phyloP scores from a whole-genome alignment of 1,140 invertebrate species.

The Caerostris darwini region DNA sequence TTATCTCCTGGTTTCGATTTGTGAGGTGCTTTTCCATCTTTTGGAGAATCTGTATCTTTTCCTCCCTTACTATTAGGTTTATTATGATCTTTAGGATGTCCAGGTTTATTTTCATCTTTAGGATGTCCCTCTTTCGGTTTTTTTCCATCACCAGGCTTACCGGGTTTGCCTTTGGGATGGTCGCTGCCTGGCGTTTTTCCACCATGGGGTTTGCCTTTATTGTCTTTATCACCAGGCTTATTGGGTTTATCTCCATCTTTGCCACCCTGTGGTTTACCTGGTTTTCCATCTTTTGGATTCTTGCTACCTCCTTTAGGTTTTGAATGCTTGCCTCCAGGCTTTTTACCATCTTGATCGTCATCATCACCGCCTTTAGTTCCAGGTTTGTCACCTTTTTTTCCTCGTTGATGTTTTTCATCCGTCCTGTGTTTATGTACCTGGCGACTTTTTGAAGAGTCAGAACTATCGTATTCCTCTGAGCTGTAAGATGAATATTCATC shows the following conservation, averaged over 20 bases:
- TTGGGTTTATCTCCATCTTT: no score
- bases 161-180: neutral
- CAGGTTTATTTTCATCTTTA: neutral
- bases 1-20: neutral
- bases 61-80: neutral
- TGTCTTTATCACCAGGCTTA: neutral
- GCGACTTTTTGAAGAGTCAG: no score
- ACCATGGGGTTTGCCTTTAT: neutral
- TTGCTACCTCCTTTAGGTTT: neutral
- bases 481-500: neutral
- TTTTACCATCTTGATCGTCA: neutral
- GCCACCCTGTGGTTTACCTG: neutral
- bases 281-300: neutral
- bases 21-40: no score
- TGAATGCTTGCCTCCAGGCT: neutral
- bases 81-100: no score
- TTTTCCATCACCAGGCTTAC: neutral
- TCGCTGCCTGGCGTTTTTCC: neutral
- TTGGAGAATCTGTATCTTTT: neutral
- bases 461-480: neutral
- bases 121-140: neutral
- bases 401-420: neutral
- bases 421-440: no score
- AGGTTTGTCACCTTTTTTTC: neutral
- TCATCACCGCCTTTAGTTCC: neutral